These are phyloP conservation scores for Enteromius afrohamiltoni DNA, from an alignment of 2,797 vertebrate genomes.

Conservation along the genomic window DNA sequence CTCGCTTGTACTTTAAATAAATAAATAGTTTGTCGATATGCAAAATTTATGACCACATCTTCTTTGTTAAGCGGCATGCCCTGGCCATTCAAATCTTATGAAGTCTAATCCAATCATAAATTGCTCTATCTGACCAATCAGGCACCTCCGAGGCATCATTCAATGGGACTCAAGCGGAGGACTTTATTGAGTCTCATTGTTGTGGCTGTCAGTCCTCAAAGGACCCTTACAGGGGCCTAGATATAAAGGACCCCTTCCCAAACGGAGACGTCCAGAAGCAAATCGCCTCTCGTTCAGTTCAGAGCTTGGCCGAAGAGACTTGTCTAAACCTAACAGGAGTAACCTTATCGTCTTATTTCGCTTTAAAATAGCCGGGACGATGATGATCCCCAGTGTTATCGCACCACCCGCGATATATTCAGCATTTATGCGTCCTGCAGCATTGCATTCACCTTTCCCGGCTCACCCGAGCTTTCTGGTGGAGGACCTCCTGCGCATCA, in stretches of 20 bases:
- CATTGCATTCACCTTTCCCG: slow-evolving; percentile 85
- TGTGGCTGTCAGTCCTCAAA: slow-evolving; percentile 88
- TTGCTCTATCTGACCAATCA: slow-evolving; percentile 90
- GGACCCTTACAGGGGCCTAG: slow-evolving; percentile 71
- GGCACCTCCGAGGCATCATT: slow-evolving; percentile 75
- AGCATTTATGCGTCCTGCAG: slow-evolving; percentile 87
- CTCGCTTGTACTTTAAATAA: slow-evolving; percentile 74
- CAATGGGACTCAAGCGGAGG: slow-evolving; percentile 92
- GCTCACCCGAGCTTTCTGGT: slow-evolving; percentile 91
- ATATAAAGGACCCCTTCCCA: slow-evolving; percentile 86
- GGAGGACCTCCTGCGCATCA: slow-evolving; percentile 94
- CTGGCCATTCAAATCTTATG: slow-evolving; percentile 89
- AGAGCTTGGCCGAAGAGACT: slow-evolving; percentile 67
- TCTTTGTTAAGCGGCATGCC: slow-evolving; percentile 83
- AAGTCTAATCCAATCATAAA: slow-evolving; percentile 99
- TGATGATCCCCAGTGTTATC: slow-evolving; percentile 95
- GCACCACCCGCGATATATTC: slow-evolving; percentile 90
- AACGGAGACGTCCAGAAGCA: slow-evolving; percentile 76
- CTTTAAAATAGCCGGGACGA: slow-evolving; percentile 71
- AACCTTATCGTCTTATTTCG: slow-evolving; percentile 19
- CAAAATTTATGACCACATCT: slow-evolving; percentile 87
- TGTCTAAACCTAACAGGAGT: slow-evolving; percentile 14
- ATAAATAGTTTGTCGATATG: slow-evolving; percentile 81
- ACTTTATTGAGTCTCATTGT: slow-evolving; percentile 96
- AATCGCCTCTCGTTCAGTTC: slow-evolving; percentile 70